Evolutionary conservation across 2,797 vertebrate species (phyloP), one percentile per base, ranked within the genome.

Genomic region (Echeneis naucrates): DNA sequence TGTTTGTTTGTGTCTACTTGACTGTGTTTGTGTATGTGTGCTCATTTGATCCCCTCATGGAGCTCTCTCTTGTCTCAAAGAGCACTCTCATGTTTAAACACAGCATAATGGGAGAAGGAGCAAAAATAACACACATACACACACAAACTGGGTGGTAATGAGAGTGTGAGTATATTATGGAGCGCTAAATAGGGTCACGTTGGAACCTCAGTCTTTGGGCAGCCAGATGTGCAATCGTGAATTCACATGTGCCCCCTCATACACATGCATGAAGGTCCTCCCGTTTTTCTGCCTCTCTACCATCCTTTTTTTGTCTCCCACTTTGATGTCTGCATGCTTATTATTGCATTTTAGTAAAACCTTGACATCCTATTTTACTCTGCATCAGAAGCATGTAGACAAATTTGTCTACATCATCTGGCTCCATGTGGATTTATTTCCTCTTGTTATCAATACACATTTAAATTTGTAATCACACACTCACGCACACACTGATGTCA

Each of bases 41-140:
- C 13, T 23, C 85, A 81, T 86, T 83, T 89, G 82, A 90, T 87
- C 84, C 82, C 77, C 81, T 81, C 82, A 81, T 71, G 79, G 75
- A 77, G 76, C 78, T 88, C 78, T 83, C 82, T 83, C 79, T 85
- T 77, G 81, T 89, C 88, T 89, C 81, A 86, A 86, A 91, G 78
- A 90, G 85, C 88, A 86, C 89, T 91, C 89, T 92, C 79, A 86
- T 91, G 86, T 93, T 93, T 92, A 90, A 92, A 92, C 81, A 87
- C 84, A 78, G 86, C 78, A 86, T 90, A 92, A 92, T 88, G 72
- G 82, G 62, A 86, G 84, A 86, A 75, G 76, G 74, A 66, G 72
- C 59, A 71, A 83, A 57, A 84, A 72, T 73, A 80, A 76, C 69
- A 58, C 73, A 63, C 53, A 32, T 44, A 24, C 61, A 65, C 47